A percentile compares a stretch with the other conserved stretches of the same genome.
phyloP scores from a whole-genome alignment of 2,888 invertebrate genomes.

The Agonopterix subpropinquella region DNA sequence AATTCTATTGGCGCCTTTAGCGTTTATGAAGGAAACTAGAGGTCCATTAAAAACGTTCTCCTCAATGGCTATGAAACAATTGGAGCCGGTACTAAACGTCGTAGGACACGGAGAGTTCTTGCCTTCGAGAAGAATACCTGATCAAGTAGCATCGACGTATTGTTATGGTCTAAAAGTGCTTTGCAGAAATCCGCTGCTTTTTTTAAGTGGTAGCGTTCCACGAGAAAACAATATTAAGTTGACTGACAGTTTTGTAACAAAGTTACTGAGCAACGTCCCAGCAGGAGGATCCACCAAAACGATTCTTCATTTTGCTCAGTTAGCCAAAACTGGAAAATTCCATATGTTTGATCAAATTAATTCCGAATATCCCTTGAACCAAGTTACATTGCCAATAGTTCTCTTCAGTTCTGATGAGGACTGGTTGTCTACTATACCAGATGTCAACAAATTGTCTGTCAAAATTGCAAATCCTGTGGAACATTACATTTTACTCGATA shows the following conservation, averaged over 20 bases:
- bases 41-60: slow-evolving; percentile 38
- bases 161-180: slow-evolving; percentile 34
- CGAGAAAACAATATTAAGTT: slow-evolving; percentile 10
- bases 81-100: slow-evolving; percentile 21
- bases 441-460: slow-evolving; percentile 40
- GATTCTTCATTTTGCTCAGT: slow-evolving; percentile 46
- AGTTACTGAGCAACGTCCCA: slow-evolving; percentile 41
- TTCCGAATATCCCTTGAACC: slow-evolving; percentile 27
- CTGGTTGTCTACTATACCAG: slow-evolving; percentile 36
- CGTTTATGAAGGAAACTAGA: slow-evolving; percentile 36
- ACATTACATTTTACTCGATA: slow-evolving; percentile 37
- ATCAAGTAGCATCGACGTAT: slow-evolving; percentile 32
- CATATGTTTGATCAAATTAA: slow-evolving; percentile 31
- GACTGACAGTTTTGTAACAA: slow-evolving; percentile 32
- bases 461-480: slow-evolving; percentile 42
- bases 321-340: slow-evolving; percentile 40
- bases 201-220: slow-evolving; percentile 36
- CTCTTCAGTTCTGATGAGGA: slow-evolving; percentile 48
- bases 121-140: slow-evolving; percentile 36
- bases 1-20: slow-evolving; percentile 46
- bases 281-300: slow-evolving; percentile 52
- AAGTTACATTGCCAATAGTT: slow-evolving; percentile 39
- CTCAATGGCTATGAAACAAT: slow-evolving; percentile 17
- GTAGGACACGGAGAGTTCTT: slow-evolving; percentile 42
- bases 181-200: slow-evolving; percentile 49